Evolutionary conservation across 1,140 invertebrate species (phyloP).

Genomic region (Bombus confusus): DNA sequence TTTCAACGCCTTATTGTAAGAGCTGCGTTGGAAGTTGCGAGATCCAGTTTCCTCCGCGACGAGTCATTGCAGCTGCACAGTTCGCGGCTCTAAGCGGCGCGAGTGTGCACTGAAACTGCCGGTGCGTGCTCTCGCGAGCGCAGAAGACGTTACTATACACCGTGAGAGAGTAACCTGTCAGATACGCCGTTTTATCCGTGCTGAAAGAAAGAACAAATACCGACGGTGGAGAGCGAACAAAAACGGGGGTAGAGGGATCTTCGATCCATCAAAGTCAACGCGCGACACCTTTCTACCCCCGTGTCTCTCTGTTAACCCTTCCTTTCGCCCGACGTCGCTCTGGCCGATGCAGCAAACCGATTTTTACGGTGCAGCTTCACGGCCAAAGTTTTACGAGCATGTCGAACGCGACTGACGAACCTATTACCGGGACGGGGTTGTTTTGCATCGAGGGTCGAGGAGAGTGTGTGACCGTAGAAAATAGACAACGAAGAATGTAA

Average conservation of each 20-base stretch:
- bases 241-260: constrained; percentile 60
- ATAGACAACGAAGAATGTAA: too few species aligned
- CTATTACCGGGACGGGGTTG: constrained; percentile 54
- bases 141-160: constrained; percentile 54
- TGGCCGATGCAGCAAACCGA: neutral
- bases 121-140: neutral
- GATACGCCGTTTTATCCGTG: constrained; percentile 64
- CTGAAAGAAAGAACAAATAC: constrained; percentile 68
- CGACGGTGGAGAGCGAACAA: constrained; percentile 40
- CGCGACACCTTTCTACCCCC: constrained; percentile 52
- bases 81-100: constrained; percentile 35
- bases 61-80: constrained; percentile 50
- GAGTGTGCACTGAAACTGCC: too few species aligned
- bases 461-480: too few species aligned
- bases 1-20: neutral
- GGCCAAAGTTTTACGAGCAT: constrained; percentile 67
- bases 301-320: neutral
- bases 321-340: neutral
- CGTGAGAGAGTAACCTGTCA: constrained; percentile 74
- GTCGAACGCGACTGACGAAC: constrained; percentile 67
- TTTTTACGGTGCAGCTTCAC: constrained; percentile 2
- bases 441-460: too few species aligned
- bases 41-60: constrained; percentile 24
- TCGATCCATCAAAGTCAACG: constrained; percentile 74
- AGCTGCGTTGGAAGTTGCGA: neutral